phyloP scores from a whole-genome alignment of 92 coral and sea anemone genomes.

The Heteractis magnifica region DNA sequence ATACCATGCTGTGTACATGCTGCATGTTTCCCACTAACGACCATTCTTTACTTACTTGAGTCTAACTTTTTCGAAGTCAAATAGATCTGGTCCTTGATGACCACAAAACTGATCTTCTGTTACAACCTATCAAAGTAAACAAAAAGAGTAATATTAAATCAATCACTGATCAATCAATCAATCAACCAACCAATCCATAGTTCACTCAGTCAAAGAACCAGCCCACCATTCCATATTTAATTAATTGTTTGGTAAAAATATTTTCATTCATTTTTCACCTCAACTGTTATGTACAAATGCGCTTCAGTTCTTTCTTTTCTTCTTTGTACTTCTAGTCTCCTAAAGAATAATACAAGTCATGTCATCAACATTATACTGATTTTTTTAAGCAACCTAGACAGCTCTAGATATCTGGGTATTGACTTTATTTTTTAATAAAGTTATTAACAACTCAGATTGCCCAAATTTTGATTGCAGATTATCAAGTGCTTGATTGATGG shows the following conservation, averaged over 20 bases:
- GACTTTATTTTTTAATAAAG: no score
- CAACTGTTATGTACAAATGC: constrained; percentile 94
- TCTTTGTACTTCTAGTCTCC: constrained; percentile 94
- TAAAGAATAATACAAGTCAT: constrained; percentile 4
- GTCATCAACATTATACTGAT: background rate
- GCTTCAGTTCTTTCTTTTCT: constrained; percentile 98
- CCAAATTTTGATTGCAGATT: no score
- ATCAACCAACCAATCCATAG: no score
- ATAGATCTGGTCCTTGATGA: constrained; percentile 94
- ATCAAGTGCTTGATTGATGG: background rate
- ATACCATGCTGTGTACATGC: no score
- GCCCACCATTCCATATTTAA: no score
- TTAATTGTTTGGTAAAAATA: background rate
- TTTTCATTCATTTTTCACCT: constrained; percentile 43
- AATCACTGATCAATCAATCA: background rate
- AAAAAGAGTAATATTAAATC: background rate
- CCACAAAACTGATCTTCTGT: constrained; percentile 99
- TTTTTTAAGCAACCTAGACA: no score
- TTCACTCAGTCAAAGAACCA: no score
- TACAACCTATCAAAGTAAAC: constrained; percentile 50
- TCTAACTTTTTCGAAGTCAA: constrained; percentile 73
- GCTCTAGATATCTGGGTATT: no score
- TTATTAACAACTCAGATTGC: no score
- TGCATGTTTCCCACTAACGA: background rate
- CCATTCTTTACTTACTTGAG: constrained; percentile 61